These are phyloP conservation scores for Caenorhabditis parvicauda DNA, from an alignment of 2,888 invertebrate genomes.

Conservation along the genomic window DNA sequence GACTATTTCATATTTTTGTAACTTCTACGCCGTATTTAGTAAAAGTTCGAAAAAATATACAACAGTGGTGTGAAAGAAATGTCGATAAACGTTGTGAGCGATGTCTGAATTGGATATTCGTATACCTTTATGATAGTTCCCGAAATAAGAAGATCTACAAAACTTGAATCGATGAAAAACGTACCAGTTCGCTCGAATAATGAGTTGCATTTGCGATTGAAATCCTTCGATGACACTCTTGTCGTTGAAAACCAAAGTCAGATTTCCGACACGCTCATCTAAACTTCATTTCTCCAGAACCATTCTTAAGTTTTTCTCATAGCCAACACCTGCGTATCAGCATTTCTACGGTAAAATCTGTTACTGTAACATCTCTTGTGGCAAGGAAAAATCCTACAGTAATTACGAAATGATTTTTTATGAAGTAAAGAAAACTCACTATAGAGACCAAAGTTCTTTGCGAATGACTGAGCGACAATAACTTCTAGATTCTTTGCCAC, in stretches of 20 bases:
- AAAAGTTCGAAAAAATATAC: not conserved
- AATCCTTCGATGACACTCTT: conserved; percentile 70
- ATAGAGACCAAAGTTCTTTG: conserved; percentile 75
- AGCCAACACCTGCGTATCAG: too few relatives aligned
- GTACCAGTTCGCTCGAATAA: conserved; percentile 58
- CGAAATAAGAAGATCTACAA: too few relatives aligned
- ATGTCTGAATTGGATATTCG: too few relatives aligned
- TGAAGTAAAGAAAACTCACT: not conserved
- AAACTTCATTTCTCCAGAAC: too few relatives aligned
- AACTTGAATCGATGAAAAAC: not conserved
- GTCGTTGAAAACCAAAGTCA: conserved; percentile 77
- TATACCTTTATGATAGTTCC: too few relatives aligned
- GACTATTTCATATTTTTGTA: not conserved
- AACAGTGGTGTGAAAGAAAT: too few relatives aligned
- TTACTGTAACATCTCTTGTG: not conserved
- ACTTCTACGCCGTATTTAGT: too few relatives aligned
- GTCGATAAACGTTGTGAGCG: too few relatives aligned
- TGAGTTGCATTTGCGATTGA: conserved; percentile 66
- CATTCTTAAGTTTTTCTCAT: not conserved
- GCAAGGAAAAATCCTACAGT: not conserved
- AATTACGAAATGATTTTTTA: too few relatives aligned
- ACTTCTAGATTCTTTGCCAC: conserved; percentile 78
- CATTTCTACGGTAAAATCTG: too few relatives aligned
- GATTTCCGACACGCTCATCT: conserved; percentile 91
- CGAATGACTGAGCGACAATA: conserved; percentile 89